phyloP scores from a whole-genome alignment of 2,888 invertebrate genomes.

The Chloroclysta siterata region DNA sequence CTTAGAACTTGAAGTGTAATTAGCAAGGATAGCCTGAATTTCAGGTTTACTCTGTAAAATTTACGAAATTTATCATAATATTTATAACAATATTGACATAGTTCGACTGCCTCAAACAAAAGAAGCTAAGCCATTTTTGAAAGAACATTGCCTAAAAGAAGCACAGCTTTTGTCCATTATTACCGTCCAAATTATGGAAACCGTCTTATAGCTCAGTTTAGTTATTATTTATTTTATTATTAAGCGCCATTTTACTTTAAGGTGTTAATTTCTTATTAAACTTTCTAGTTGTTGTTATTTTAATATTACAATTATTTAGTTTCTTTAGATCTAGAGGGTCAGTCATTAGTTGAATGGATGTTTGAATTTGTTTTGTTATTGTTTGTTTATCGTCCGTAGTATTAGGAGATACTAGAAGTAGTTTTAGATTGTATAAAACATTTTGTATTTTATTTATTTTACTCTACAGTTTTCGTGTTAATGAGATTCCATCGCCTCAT shows the following conservation, averaged over 20 bases:
- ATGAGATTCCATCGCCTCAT: no score
- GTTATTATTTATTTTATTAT: constrained; percentile 28
- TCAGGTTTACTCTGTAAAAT: not conserved
- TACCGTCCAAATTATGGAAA: constrained; percentile 68
- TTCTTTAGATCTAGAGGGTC: constrained; percentile 7
- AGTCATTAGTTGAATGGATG: constrained; percentile 52
- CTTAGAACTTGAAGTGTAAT: not conserved
- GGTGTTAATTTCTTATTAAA: not conserved
- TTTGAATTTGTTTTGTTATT: constrained; percentile 33
- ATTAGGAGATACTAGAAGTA: constrained; percentile 15
- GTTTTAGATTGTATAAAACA: constrained; percentile 4
- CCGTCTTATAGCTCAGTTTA: constrained; percentile 64
- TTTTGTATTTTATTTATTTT: no score
- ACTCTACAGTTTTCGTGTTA: no score
- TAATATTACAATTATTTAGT: not conserved
- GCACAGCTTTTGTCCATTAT: constrained; percentile 65
- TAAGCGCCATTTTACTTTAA: not conserved
- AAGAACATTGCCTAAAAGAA: constrained; percentile 40
- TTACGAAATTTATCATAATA: not conserved
- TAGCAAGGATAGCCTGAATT: no score
- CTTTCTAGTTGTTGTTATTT: constrained; percentile 7
- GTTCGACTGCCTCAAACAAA: not conserved
- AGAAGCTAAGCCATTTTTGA: constrained; percentile 25
- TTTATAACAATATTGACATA: not conserved
- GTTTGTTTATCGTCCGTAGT: not conserved